Evolutionary conservation across 92 coral and sea anemone genomes (phyloP), one percentile per base, ranked within the genome.

Genomic region (Anthopleura xanthogrammica): DNA sequence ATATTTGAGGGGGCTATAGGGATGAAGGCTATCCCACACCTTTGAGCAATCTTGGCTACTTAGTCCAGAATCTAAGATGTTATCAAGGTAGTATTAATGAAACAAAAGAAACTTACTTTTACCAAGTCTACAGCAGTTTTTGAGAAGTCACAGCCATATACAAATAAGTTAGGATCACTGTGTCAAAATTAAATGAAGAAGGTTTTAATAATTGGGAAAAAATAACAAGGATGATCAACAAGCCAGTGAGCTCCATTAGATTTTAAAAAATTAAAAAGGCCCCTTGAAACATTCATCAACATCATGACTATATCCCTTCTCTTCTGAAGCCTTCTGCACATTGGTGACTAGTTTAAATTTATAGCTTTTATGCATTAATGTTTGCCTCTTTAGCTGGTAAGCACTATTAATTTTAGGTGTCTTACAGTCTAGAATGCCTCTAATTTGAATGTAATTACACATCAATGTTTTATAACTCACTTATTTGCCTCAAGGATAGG

Each of bases 101-200:
- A 20, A 62, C 7, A 6, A 68, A 68, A 36, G 40, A 12, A 43
- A 58, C 92, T 87, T 87, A 96, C 99, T 94, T 96, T 96, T 20
- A 96, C 99, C 54, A 96, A 88, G 80, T 92, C 94, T 62, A 96
- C 85, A 14, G 99, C 99, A 88, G 93, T 93, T 87, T 86, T 87
- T 43, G 99, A 96, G 75, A 96, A 96, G 81, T 96, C 99, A 90
- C 99, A 96, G 82, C 99, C 95, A 86, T 94, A 94, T 20, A 96
- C 97, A 90, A 94, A 96, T 40, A 96, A 76, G 12, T 83, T 86
- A 46, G 97, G 98, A 64, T 96, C 98, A 84, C 99, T 96, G 81
- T 11, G 77, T 75, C 5, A 78, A n/a, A 58, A 41, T 23, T 48
- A 56, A 19, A n/a, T 5, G 4, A 62, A 62, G 29, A 62, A 62